phyloP scores from a whole-genome alignment of 2,113 vertebrate genomes.

The Tenrec ecaudatus region DNA sequence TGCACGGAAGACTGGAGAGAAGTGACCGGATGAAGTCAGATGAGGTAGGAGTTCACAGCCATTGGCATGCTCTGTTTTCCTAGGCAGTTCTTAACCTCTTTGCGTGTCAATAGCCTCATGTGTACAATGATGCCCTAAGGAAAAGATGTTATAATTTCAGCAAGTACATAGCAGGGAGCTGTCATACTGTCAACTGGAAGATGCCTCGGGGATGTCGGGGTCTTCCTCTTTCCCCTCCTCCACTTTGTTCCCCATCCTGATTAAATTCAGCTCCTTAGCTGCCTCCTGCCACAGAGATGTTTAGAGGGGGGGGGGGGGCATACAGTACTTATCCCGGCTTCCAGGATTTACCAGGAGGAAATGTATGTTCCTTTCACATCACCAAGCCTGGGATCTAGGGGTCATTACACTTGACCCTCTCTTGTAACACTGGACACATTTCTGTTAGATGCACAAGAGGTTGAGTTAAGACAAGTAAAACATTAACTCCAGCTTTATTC shows the following conservation, averaged over 20 bases:
- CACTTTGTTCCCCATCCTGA: rapidly evolving
- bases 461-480: not conserved
- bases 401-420: not conserved
- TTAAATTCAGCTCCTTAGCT: not conserved
- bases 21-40: not conserved
- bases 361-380: not conserved
- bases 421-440: not conserved
- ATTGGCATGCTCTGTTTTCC: not conserved
- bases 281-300: not conserved
- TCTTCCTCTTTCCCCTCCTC: not conserved
- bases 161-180: not conserved
- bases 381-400: not conserved
- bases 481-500: not conserved
- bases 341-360: not conserved
- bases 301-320: not conserved
- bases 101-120: not conserved
- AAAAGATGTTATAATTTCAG: not conserved
- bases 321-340: not conserved
- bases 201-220: too few species aligned
- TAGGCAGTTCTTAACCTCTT: not conserved
- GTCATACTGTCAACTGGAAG: not conserved
- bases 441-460: not conserved
- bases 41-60: not conserved
- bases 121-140: not conserved
- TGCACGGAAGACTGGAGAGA: not conserved